Evolutionary conservation across 37 sponge, comb jelly and placozoan genomes (phyloP).

Genomic region (Hormiphora californensis): DNA sequence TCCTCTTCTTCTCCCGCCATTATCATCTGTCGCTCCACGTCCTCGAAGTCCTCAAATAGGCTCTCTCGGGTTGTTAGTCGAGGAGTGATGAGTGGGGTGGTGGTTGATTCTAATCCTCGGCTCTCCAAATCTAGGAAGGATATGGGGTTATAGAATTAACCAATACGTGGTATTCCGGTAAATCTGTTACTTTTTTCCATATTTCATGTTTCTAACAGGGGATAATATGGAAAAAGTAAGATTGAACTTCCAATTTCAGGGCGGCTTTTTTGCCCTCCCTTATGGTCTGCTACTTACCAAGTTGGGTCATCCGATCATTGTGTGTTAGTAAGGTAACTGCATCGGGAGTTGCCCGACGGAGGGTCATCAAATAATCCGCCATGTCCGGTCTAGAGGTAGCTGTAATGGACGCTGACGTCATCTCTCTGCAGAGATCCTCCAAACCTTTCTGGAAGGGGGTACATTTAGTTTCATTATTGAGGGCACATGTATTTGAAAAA

Average conservation of each 20-base stretch:
- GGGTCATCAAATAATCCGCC: neutral
- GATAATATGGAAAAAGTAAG: too few species aligned
- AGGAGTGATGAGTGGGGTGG: constrained; percentile 21
- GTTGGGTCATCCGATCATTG: constrained; percentile 35
- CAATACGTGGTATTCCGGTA: too few species aligned
- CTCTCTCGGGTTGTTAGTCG: constrained; percentile 46
- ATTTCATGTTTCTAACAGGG: too few species aligned
- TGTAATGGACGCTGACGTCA: neutral
- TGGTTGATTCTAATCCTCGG: neutral
- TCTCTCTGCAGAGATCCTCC: neutral
- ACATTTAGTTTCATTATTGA: too few species aligned
- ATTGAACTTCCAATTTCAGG: too few species aligned
- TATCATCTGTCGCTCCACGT: constrained; percentile 24
- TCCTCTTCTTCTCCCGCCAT: constrained; percentile 50
- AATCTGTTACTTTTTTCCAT: too few species aligned
- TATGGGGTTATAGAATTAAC: too few species aligned
- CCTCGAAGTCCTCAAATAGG: constrained; percentile 35
- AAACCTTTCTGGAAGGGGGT: neutral
- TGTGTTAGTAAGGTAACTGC: constrained; percentile 34
- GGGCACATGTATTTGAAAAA: too few species aligned
- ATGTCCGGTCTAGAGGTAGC: too few species aligned
- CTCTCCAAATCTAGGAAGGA: constrained; percentile 52
- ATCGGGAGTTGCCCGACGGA: constrained; percentile 8
- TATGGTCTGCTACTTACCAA: too few species aligned
- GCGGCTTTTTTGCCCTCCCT: too few species aligned